Evolutionary conservation across 2,888 invertebrate species (phyloP).

Genomic region (Sacculina carcini): DNA sequence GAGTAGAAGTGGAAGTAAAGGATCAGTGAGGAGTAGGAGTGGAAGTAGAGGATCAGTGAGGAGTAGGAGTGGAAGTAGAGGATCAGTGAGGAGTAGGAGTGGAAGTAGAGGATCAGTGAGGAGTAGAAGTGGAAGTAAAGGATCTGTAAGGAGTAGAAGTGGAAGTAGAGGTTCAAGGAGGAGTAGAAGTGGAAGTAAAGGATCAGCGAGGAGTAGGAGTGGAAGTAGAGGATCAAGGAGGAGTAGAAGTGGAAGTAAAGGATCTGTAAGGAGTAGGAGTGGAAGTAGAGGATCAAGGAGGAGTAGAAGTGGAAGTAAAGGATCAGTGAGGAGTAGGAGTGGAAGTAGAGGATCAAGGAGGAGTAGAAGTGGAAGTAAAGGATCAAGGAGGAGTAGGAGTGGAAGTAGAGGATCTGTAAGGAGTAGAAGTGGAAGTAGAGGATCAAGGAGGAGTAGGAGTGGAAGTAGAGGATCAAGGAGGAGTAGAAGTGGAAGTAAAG

Average conservation of each 20-base stretch:
- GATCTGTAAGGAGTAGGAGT: constrained; percentile 7
- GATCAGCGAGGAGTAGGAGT: constrained; percentile 9
- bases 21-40: constrained; percentile 8
- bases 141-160: too few species aligned
- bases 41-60: constrained; percentile 5
- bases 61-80: too few species aligned
- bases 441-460: not conserved
- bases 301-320: constrained; percentile 7
- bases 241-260: too few species aligned
- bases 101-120: too few species aligned
- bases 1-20: constrained; percentile 10
- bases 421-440: not conserved
- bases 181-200: constrained; percentile 6
- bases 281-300: constrained; percentile 7
- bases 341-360: constrained; percentile 5
- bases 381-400: constrained; percentile 6
- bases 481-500: not conserved
- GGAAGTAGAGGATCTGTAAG: not conserved
- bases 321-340: constrained; percentile 2
- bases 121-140: too few species aligned
- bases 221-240: constrained; percentile 5
- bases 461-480: not conserved
- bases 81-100: too few species aligned
- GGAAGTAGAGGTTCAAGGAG: too few species aligned
- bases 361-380: constrained; percentile 6